A percentile compares a stretch with the other conserved stretches of the same genome.
Conservation (phyloP, 1,140 invertebrate genomes). For the Drosophila quadrilineata region DNA sequence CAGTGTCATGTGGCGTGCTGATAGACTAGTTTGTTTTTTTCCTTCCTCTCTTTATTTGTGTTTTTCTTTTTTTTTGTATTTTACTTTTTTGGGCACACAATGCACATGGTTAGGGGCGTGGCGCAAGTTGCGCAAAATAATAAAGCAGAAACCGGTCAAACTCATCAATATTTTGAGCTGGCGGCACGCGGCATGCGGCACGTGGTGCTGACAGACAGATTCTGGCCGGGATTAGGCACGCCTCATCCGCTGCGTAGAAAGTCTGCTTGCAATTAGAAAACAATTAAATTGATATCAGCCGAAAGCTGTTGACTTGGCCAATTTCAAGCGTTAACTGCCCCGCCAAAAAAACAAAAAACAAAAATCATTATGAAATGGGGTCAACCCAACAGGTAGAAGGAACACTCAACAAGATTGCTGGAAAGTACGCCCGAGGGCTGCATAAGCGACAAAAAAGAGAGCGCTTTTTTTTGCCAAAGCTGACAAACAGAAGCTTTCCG, state of each 20-base stretch:
- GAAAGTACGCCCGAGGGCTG: not conserved
- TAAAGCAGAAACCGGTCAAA: conserved; percentile 12
- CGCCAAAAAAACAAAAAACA: too few relatives aligned
- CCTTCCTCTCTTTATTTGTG: not conserved
- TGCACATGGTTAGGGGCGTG: not conserved
- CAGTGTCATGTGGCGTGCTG: conserved; percentile 73
- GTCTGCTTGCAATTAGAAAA: conserved; percentile 64
- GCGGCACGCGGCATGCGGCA: conserved; percentile 7
- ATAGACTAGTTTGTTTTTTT: conserved; percentile 58
- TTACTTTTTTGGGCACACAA: conserved; percentile 55
- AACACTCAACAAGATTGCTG: not conserved
- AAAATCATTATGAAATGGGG: too few relatives aligned
- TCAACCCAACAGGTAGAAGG: not conserved
- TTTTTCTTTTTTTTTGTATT: conserved; percentile 8
- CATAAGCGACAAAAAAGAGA: not conserved
- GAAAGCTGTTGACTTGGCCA: not conserved
- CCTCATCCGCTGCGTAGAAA: conserved; percentile 32
- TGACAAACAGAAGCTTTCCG: not conserved
- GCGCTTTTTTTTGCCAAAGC: not conserved
- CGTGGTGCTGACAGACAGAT: conserved; percentile 33
- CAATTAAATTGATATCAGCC: conserved; percentile 66
- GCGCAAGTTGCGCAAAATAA: too few relatives aligned
- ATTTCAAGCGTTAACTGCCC: not conserved
- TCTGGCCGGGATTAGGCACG: conserved; percentile 19
- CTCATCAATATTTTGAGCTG: conserved; percentile 15